Percentiles rank a stretch among this genome's conserved stretches.
Conservation (phyloP, 1,140 invertebrate species). For the Oedothorax gibbosus region DNA sequence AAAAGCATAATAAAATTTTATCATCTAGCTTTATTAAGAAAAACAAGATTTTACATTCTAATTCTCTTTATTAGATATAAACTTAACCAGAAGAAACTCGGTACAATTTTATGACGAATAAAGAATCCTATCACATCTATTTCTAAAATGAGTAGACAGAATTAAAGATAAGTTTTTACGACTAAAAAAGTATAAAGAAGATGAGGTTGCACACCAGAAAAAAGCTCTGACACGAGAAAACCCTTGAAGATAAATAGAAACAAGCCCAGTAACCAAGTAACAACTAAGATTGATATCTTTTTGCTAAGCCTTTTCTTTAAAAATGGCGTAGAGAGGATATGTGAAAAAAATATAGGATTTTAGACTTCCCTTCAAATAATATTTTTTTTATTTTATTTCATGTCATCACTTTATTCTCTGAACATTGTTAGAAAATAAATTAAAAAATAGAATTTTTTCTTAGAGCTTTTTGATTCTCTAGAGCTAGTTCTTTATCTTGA, state of each 20-base stretch:
- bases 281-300: constrained; percentile 55
- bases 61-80: too few relatives aligned
- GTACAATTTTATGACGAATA: too few relatives aligned
- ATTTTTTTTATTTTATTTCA: constrained; percentile 43
- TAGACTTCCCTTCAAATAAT: constrained; percentile 42
- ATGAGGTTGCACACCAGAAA: not conserved
- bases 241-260: constrained; percentile 56
- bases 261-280: constrained; percentile 25
- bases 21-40: too few relatives aligned
- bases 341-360: constrained; percentile 15
- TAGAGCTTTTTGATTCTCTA: too few relatives aligned
- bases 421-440: too few relatives aligned
- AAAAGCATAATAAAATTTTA: too few relatives aligned
- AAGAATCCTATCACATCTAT: not conserved
- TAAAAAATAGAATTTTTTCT: too few relatives aligned
- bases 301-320: constrained; percentile 36
- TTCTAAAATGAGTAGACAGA: not conserved
- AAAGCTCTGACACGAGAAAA: constrained; percentile 34
- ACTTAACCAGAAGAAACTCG: too few relatives aligned
- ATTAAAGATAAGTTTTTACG: constrained; percentile 12
- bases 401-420: constrained; percentile 30
- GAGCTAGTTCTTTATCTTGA: too few relatives aligned
- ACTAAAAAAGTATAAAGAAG: constrained; percentile 1
- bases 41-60: too few relatives aligned
- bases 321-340: not conserved